Percentiles rank a stretch among this genome's conserved stretches.
Evolutionary conservation across 1,140 invertebrate species (phyloP).

Genomic region (Drosophila parabipectinata): DNA sequence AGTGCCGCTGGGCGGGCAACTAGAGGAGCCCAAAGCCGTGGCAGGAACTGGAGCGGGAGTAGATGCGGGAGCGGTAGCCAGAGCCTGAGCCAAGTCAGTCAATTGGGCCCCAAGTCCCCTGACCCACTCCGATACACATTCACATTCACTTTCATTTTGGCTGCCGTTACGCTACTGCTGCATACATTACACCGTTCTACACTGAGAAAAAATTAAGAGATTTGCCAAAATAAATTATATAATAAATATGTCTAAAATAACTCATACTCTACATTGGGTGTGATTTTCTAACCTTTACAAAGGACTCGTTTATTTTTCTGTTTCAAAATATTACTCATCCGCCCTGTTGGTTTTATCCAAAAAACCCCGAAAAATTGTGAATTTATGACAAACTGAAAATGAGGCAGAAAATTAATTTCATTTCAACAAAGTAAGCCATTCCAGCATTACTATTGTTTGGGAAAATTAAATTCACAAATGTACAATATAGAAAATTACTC

Average conservation of each 20-base stretch:
- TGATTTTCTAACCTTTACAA: no score
- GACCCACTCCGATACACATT: slow-evolving; percentile 32
- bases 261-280: no score
- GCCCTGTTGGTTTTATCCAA: neutral
- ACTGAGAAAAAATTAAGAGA: neutral
- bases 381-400: neutral
- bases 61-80: neutral
- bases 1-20: slow-evolving; percentile 28
- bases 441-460: neutral
- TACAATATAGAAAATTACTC: slow-evolving; percentile 1
- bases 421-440: neutral
- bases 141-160: slow-evolving; percentile 75
- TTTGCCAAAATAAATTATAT: neutral
- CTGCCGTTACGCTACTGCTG: slow-evolving; percentile 41
- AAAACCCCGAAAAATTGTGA: no score
- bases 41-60: neutral
- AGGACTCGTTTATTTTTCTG: no score
- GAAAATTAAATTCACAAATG: neutral
- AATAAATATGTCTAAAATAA: neutral
- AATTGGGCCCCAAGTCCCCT: slow-evolving; percentile 60
- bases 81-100: slow-evolving; percentile 59
- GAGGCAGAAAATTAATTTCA: neutral
- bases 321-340: neutral
- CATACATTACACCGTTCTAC: slow-evolving; percentile 62
- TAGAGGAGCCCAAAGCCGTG: slow-evolving; percentile 33